Evolutionary conservation across 2,113 vertebrate genomes (phyloP), one percentile per base, ranked within the genome.

Genomic region (Tupaia chinensis): DNA sequence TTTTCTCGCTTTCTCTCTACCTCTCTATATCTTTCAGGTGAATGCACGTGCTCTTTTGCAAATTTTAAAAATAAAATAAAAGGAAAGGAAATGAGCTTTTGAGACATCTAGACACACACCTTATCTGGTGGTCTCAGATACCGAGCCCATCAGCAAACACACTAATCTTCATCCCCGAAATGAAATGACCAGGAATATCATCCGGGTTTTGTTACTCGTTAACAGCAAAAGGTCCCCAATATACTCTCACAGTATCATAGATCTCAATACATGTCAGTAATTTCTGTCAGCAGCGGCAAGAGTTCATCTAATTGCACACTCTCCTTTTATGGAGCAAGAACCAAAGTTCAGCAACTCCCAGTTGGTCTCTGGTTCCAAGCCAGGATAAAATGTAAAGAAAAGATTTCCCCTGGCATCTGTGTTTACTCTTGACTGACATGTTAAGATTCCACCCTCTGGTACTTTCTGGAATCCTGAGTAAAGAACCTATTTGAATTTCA

Each of bases 341-440:
- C 19, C 79, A 91, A 93, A 97, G 87, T 92, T 92, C 94, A 95
- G n/a, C 56, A 84, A 87, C 61, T 89, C 68, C 80, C 65, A 69
- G 0, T 0, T 81, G 70, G 32, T 53, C 58, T 89, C 60, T 76
- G 88, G 61, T 73, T 77, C 76, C 76, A 76, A 70, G 60, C 34
- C 80, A 94, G 54, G 19, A 63, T 53, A 68, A 84, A 68, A 44
- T 53, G 20, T 25, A 29, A 25, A 93, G 54, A 69, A 78, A 54
- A 68, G 54, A 13, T n/a, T 94, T 85, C 32, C 9, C 7, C 63
- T 27, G 78, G n/a, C 32, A 88, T 61, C 61, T 79, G 27, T 70
- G 69, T 85, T 91, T 70, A 77, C 72, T 87, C 29, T 78, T 29
- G 10, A 74, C 29, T 63, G 69, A 58, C 27, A 53, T 12, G 16